Evolutionary conservation across 2,797 vertebrate species (phyloP), one percentile per base, ranked within the genome.

Genomic region (Gymnoscopelus microlampas): DNA sequence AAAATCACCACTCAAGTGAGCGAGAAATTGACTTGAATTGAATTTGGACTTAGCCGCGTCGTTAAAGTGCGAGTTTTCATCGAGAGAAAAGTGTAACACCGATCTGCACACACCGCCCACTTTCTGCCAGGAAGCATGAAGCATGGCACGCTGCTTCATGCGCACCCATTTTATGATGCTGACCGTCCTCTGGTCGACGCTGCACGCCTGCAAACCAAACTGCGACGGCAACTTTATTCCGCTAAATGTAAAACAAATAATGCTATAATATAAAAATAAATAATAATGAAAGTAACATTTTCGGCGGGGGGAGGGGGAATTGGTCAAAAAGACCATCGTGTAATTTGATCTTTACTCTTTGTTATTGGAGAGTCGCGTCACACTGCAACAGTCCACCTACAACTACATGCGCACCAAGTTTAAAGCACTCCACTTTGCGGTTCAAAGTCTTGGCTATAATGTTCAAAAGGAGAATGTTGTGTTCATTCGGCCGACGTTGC

Each of bases 101-200:
- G 82, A 84, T 79, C 68, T 44, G 2, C 76, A 75, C 88, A 88
- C 88, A 73, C 89, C 92, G 90, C 92, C 92, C 93, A 92, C 92
- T 88, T 79, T 78, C 53, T 1, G 79, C 81, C 78, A 90, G 92
- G 90, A 88, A 91, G 93, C 92, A 88, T 49, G 85, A 19, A 39
- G 92, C 92, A 88, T 49, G 85, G 83, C 88, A 89, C 88, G 87
- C 88, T 87, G 89, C 88, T 90, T 89, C 87, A 75, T 89, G 88
- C 91, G 91, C 93, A 91, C 92, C 92, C 92, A 93, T 91, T 88
- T 93, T 92, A 88, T 81, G 71, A 87, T 26, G 39, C 8, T 8
- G 82, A 78, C 84, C 76, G 87, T 78, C 85, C 82, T 81, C 79
- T 68, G 59, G 80, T 85, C 88, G 85, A 85, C 84, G 84, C 66